These are phyloP conservation scores for Diadema setosum DNA, from an alignment of 35 echinoderm and acorn worm genomes.

Conservation along the genomic window DNA sequence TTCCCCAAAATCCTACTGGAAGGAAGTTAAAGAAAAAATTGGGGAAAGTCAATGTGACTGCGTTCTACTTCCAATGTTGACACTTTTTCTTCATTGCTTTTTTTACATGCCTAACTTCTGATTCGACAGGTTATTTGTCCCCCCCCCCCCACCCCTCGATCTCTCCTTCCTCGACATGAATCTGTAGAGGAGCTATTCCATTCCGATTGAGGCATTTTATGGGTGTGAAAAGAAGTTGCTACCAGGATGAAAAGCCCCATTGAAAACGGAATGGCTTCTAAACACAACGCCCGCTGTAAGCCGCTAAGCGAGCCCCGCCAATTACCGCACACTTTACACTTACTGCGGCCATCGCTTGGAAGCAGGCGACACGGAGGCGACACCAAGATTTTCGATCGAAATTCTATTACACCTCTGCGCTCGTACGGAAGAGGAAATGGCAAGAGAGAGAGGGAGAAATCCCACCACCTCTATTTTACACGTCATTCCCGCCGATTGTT, in stretches of 20 bases:
- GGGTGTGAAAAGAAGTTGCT: slow-evolving; percentile 6
- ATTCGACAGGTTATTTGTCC: background rate
- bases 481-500: background rate
- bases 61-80: too few species aligned
- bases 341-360: background rate
- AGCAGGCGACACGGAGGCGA: background rate
- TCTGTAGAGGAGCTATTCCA: background rate
- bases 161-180: background rate
- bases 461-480: slow-evolving; percentile 1
- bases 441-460: background rate
- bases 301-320: background rate
- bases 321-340: background rate
- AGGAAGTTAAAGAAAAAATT: too few species aligned
- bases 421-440: background rate
- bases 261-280: background rate
- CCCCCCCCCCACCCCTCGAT: background rate
- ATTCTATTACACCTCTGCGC: slow-evolving; percentile 36
- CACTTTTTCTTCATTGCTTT: too few species aligned
- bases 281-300: background rate
- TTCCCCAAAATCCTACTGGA: too few species aligned
- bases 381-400: slow-evolving; percentile 32
- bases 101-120: background rate
- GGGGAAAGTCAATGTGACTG: too few species aligned
- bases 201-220: slow-evolving; percentile 9
- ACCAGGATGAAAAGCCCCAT: background rate